Evolutionary conservation across 2,888 invertebrate genomes (phyloP).

Genomic region (Pyralis farinalis): DNA sequence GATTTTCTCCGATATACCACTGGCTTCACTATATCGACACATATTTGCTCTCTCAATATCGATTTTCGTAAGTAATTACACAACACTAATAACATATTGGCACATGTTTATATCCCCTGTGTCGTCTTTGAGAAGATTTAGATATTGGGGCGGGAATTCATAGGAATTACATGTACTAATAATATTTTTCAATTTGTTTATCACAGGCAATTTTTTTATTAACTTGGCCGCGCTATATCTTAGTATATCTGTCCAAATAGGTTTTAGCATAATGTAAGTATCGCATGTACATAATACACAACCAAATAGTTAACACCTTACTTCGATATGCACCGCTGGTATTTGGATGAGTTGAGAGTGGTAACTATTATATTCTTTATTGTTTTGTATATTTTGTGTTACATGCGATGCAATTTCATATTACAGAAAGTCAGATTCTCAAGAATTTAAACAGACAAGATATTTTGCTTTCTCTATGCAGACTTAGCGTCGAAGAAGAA

Average conservation of each 20-base stretch:
- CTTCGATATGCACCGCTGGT: slow-evolving; percentile 79
- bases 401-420: slow-evolving; percentile 32
- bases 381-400: slow-evolving; percentile 22
- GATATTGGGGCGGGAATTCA: slow-evolving; percentile 25
- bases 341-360: slow-evolving; percentile 66
- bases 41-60: slow-evolving; percentile 40
- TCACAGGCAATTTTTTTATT: not conserved
- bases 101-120: slow-evolving; percentile 34
- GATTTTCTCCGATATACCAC: slow-evolving; percentile 45
- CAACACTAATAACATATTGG: slow-evolving; percentile 47
- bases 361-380: slow-evolving; percentile 49
- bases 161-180: slow-evolving; percentile 4
- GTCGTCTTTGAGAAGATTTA: slow-evolving; percentile 11
- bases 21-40: slow-evolving; percentile 37
- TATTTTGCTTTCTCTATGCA: no score
- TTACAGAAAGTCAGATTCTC: not conserved
- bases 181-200: not conserved
- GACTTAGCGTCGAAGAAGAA: no score
- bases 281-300: slow-evolving; percentile 40
- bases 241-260: not conserved
- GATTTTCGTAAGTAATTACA: slow-evolving; percentile 53
- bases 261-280: slow-evolving; percentile 11
- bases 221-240: not conserved
- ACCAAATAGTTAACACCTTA: slow-evolving; percentile 44
- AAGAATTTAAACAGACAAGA: not conserved